These are phyloP conservation scores for Phymatocera aterrima DNA, from an alignment of 2,888 invertebrate species.

Conservation along the genomic window DNA sequence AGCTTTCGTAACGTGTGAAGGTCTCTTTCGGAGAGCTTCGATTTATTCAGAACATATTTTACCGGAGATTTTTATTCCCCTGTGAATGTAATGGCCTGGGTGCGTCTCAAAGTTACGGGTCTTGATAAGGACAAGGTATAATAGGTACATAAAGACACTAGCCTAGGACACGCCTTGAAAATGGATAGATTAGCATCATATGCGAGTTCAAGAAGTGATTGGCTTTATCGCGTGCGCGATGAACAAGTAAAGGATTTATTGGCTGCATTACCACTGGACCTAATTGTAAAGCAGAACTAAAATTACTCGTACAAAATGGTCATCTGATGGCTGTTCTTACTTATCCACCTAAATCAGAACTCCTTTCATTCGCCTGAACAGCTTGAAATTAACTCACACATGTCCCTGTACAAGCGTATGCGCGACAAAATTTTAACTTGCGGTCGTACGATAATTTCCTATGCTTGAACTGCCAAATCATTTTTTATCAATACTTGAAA, in stretches of 20 bases:
- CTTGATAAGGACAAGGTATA: not conserved
- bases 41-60: not conserved
- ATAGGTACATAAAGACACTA: not conserved
- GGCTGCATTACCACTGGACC: not conserved
- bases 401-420: too few relatives aligned
- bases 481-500: too few relatives aligned
- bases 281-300: not conserved
- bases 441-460: too few relatives aligned
- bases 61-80: not conserved
- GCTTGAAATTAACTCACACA: too few relatives aligned
- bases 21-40: not conserved
- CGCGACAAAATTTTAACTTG: too few relatives aligned
- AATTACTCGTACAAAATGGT: too few relatives aligned
- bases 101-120: not conserved
- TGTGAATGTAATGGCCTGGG: not conserved
- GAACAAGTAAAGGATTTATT: not conserved
- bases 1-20: not conserved
- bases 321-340: too few relatives aligned
- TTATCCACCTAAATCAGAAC: too few relatives aligned
- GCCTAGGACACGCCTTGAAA: not conserved
- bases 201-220: slow-evolving; percentile 12
- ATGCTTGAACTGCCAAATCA: too few relatives aligned
- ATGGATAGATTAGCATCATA: not conserved
- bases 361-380: too few relatives aligned
- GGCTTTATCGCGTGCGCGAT: not conserved